Base-by-base conservation (phyloP, 2,888 invertebrate species). In the Melanargia galathea region DNA sequence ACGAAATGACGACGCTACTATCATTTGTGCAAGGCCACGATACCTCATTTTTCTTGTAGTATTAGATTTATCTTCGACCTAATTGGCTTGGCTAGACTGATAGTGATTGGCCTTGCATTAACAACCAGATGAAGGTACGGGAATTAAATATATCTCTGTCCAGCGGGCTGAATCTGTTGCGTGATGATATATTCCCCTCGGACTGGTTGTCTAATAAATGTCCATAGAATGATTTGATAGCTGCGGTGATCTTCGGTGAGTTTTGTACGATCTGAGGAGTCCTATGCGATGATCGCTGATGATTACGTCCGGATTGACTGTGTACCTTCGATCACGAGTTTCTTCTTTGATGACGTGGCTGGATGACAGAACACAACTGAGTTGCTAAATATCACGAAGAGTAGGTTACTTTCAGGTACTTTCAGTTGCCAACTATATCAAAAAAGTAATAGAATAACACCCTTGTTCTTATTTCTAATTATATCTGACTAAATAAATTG, bases 11-110 rank as follows among this genome's bases (percentile, higher is more conserved):
- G 60, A 65, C 49, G 51, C 49, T 52, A 30, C 55, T 52, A 61
- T 61, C 60, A 48, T 66, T 20, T 38, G 48, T 57, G 57, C 64
- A 62, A 65, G 65, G 65, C 49, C 46, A 52, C 45, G 55, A 56
- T 33, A 49, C 22, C 55, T 67, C 56, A 64, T 63, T 54, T 64
- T 60, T 60, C 57, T 62, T 56, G n/a, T n/a, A n/a, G n/a, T n/a
- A 62, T 64, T 66, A 63, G 58, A 60, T 57, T 57, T 60, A 61
- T 33, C 40, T 46, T 24, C 62, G 62, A 62, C 57, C 62, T 57
- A 64, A 57, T 68, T 64, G 57, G 57, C 62, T 60, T 40, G 57
- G 55, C 45, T 57, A 33, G 57, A 46, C 24, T 57, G 30, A 56
- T 64, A 49, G 40, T 45, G 45, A 51, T 63, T 54, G 38, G 38